These are phyloP conservation scores for Dastarcus helophoroides DNA, from an alignment of 2,888 invertebrate genomes.

Conservation along the genomic window DNA sequence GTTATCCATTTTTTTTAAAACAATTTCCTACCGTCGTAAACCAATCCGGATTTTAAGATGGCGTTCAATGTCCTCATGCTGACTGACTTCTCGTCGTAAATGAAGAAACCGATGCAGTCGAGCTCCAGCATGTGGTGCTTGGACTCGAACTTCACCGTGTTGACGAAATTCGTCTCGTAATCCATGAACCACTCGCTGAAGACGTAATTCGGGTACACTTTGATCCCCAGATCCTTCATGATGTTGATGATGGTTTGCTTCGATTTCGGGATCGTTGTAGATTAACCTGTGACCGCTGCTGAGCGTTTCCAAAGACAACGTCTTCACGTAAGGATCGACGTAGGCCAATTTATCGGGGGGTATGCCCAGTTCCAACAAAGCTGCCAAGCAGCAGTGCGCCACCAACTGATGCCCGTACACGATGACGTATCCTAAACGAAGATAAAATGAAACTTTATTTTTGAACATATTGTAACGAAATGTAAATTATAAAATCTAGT, in stretches of 20 bases:
- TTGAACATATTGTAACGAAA: no score
- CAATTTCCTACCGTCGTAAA: slow-evolving; percentile 25
- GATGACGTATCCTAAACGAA: slow-evolving; percentile 32
- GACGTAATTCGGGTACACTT: slow-evolving; percentile 6
- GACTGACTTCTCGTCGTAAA: slow-evolving; percentile 45
- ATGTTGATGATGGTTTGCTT: slow-evolving; percentile 26
- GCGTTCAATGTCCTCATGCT: slow-evolving; percentile 36
- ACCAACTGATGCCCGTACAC: slow-evolving; percentile 59
- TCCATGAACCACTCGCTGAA: slow-evolving; percentile 38
- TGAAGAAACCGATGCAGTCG: slow-evolving; percentile 45
- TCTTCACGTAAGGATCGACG: slow-evolving; percentile 10
- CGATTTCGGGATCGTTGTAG: slow-evolving; percentile 38
- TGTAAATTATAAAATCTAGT: no score
- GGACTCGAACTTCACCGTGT: slow-evolving; percentile 40
- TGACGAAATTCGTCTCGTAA: slow-evolving; percentile 22
- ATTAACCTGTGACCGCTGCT: slow-evolving; percentile 7
- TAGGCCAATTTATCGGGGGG: slow-evolving; percentile 41
- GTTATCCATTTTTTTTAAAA: no score
- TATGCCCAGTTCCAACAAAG: slow-evolving; percentile 49
- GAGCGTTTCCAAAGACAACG: slow-evolving; percentile 6
- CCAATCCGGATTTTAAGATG: slow-evolving; percentile 37
- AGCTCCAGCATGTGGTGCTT: slow-evolving; percentile 36
- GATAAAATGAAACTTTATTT: no score
- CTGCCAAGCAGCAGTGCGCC: slow-evolving; percentile 53
- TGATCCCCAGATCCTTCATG: slow-evolving; percentile 7